Conservation (phyloP, 1,140 invertebrate species). For the Chionoecetes opilio region DNA sequence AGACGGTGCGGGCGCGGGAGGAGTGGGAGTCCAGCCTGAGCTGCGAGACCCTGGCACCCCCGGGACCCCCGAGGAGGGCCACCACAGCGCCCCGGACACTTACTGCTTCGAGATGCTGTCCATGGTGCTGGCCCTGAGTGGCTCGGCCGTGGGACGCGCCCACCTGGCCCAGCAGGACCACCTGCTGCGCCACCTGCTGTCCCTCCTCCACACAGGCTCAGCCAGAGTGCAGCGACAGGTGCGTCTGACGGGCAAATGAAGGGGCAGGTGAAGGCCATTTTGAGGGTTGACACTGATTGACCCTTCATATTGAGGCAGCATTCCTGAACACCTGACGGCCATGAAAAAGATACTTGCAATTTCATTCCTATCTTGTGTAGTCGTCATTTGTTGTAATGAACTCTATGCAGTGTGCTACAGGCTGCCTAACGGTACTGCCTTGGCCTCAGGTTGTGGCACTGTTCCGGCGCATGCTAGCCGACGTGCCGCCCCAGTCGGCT, state of each 20-base stretch:
- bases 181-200: conserved; percentile 92
- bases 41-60: conserved; percentile 78
- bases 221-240: conserved; percentile 95
- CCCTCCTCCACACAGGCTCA: conserved; percentile 95
- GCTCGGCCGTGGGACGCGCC: conserved; percentile 93
- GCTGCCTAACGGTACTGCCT: background rate
- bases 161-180: conserved; percentile 95
- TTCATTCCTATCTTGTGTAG: no score
- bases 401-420: no score
- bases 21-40: conserved; percentile 79
- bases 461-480: conserved; percentile 89
- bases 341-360: no score
- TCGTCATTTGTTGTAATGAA: background rate
- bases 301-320: no score
- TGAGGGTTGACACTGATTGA: no score
- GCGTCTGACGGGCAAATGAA: background rate
- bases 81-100: conserved; percentile 88
- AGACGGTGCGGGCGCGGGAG: conserved; percentile 89
- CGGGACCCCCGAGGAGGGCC: conserved; percentile 82
- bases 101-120: conserved; percentile 99
- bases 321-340: no score
- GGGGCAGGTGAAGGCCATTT: background rate
- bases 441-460: conserved; percentile 88
- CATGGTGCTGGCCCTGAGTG: conserved; percentile 96
- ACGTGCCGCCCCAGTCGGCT: conserved; percentile 83